A percentile compares a stretch with the other conserved stretches of the same genome.
Evolutionary conservation across 2,113 vertebrate species (phyloP).

Genomic region (Orycteropus afer): DNA sequence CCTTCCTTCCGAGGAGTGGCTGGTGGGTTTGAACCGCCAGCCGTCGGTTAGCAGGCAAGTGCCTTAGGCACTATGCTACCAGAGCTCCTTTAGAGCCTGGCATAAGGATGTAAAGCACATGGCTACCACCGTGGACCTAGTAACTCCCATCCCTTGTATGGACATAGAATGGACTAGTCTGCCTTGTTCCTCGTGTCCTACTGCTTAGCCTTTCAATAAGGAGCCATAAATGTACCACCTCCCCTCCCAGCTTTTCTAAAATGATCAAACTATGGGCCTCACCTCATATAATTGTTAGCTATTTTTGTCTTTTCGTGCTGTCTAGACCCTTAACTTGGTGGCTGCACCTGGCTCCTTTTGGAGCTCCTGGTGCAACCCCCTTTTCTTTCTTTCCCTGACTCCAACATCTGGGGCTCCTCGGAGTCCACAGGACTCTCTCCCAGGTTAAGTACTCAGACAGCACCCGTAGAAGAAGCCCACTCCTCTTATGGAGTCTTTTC

Average conservation of each 20-base stretch:
- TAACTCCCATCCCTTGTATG: background rate
- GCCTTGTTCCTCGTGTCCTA: background rate
- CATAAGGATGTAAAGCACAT: background rate
- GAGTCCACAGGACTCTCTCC: background rate
- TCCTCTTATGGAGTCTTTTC: background rate
- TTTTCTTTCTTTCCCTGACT: background rate
- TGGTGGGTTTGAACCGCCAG: too few relatives aligned
- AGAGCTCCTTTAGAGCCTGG: background rate
- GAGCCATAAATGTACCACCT: background rate
- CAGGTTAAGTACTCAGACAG: background rate
- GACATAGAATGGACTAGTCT: constrained; percentile 41
- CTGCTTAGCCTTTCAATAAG: background rate
- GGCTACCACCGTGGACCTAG: background rate
- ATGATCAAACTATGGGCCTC: background rate
- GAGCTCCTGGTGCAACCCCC: background rate
- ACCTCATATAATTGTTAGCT: constrained; percentile 14
- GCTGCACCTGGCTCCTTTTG: background rate
- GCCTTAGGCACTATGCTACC: too few relatives aligned
- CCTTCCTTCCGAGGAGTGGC: too few relatives aligned
- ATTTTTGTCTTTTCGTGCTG: background rate
- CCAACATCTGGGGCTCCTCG: background rate
- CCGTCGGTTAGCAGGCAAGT: too few relatives aligned
- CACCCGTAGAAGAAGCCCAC: background rate
- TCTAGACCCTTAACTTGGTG: background rate
- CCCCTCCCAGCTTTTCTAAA: background rate